Percentiles rank a stretch among this genome's conserved stretches.
These are phyloP conservation scores for Cartodere bifasciata DNA, from an alignment of 2,888 invertebrate species.

Conservation along the genomic window DNA sequence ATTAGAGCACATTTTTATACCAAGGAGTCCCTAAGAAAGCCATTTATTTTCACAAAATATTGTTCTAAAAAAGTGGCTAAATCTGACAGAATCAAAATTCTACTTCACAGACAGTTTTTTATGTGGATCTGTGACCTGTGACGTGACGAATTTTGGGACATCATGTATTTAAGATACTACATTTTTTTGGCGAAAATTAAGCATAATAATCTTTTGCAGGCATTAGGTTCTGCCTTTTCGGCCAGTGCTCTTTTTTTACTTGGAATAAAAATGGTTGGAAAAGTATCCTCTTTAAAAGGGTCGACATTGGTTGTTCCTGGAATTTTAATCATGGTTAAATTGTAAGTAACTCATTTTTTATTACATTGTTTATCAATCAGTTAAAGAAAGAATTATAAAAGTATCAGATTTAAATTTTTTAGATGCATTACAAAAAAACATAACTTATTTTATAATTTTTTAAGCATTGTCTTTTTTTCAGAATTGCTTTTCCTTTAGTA, in stretches of 20 bases:
- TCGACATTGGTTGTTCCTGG: slow-evolving; percentile 71
- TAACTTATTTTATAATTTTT: too few relatives aligned
- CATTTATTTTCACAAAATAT: too few relatives aligned
- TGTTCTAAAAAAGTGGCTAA: too few relatives aligned
- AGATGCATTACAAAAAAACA: neutral
- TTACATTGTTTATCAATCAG: slow-evolving; percentile 4
- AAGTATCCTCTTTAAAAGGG: slow-evolving; percentile 65
- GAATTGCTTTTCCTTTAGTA: slow-evolving; percentile 70
- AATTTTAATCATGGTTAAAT: slow-evolving; percentile 79
- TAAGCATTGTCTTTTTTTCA: slow-evolving; percentile 31
- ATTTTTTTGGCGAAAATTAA: neutral
- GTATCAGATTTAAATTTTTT: too few relatives aligned
- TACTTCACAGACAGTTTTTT: too few relatives aligned
- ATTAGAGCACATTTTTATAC: too few relatives aligned
- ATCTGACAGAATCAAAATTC: too few relatives aligned
- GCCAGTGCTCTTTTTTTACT: slow-evolving; percentile 83
- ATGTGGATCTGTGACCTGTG: too few relatives aligned
- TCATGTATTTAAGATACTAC: too few relatives aligned
- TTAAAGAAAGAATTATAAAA: too few relatives aligned
- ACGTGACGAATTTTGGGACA: too few relatives aligned
- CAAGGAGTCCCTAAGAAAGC: too few relatives aligned
- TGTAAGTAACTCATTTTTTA: slow-evolving; percentile 44
- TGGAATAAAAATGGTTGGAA: slow-evolving; percentile 87
- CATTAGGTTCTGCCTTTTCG: slow-evolving; percentile 79
- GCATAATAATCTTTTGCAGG: slow-evolving; percentile 31